Evolutionary conservation across 2,113 vertebrate genomes (phyloP), one percentile per base, ranked within the genome.

Genomic region (Amazona vittata): DNA sequence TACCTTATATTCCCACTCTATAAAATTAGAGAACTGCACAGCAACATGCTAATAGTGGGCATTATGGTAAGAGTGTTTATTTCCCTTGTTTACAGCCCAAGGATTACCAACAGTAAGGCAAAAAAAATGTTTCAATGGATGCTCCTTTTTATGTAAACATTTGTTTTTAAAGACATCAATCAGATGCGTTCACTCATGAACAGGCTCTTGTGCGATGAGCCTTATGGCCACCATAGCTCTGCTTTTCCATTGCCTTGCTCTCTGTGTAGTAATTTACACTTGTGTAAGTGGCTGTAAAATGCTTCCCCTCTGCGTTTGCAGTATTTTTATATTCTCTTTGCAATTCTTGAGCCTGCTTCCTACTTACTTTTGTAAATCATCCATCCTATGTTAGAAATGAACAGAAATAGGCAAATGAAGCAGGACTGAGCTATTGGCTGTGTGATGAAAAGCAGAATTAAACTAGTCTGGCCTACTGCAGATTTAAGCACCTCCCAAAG

Each of bases 191-290:
- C 60, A 57, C 60, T 93, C 1, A 0, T 43, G 46, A 67, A 70
- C 33, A 44, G 92, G 46, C 73, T 50, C 46, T 16, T 43, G 21
- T 2, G 83, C 86, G 83, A 92, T 89, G 88, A 86, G 92, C 79
- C 79, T 86, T 67, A 47, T 15, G 73, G 92, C 92, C 80, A 96
- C 71, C 85, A 86, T 86, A 89, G 90, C 93, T 96, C 94, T 83
- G 92, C 92, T 96, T 92, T 90, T 86, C 92, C 89, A 73, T 82
- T 91, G 92, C 94, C 96, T 96, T 89, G 89, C 93, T 91, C 79
- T 81, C 89, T 89, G 81, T 91, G 65, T 86, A 89, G 87, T 78
- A 82, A 70, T 94, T 91, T 78, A 86, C 60, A 88, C 41, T 85
- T 50, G 41, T 93, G 60, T 71, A 90, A 95, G 76, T 94, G 90